Base-by-base conservation (phyloP, 2,113 vertebrate species). In the Rhizomys pruinosus region DNA sequence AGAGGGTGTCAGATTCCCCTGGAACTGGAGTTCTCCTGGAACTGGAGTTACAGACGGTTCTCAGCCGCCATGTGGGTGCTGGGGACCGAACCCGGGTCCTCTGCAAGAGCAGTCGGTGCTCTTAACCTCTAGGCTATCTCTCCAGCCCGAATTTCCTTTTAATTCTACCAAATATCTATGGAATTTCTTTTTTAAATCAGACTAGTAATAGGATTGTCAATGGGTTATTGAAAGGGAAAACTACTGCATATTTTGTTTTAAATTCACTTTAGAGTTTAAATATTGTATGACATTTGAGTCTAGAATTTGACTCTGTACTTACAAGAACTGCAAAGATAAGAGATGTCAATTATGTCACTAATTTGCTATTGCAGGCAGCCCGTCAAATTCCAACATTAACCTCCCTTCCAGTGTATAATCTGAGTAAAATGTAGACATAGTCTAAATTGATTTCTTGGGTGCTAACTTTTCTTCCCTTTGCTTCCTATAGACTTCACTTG, bases 141-240 rank as follows among this genome's bases (percentile, higher is more conserved):
- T n/a, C n/a, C n/a, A n/a, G n/a, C n/a, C n/a, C n/a, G 34, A 84
- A 72, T 87, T 96, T 97, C 84, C 79, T 95, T 97, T 97, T 96
- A 90, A 93, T 93, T 94, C 80, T 92, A 86, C 55, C 68, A 91
- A 93, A 80, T 93, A 93, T 94, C 94, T 92, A 27, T 81, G 82
- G 92, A 87, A 89, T 96, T 95, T 95, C 47, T 91, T 94, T 95
- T 90, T 79, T 25, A 96, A 96, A 96, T 96, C 94, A 96, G 89
- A 47, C 95, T 96, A 74, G 82, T 1, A 57, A 95, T 84, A 91
- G 79, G 91, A 96, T 96, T 97, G 97, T 96, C 96, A 96, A 55
- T 93, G 90, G 93, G 96, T 97, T 97, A 97, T 96, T 96, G 96
- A 96, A 97, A 96, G 79, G 7, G 32, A 84, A 95, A 95, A 87